Evolutionary conservation across 2,113 vertebrate genomes (phyloP), one percentile per base, ranked within the genome.

Genomic region (Ophiodon elongatus): DNA sequence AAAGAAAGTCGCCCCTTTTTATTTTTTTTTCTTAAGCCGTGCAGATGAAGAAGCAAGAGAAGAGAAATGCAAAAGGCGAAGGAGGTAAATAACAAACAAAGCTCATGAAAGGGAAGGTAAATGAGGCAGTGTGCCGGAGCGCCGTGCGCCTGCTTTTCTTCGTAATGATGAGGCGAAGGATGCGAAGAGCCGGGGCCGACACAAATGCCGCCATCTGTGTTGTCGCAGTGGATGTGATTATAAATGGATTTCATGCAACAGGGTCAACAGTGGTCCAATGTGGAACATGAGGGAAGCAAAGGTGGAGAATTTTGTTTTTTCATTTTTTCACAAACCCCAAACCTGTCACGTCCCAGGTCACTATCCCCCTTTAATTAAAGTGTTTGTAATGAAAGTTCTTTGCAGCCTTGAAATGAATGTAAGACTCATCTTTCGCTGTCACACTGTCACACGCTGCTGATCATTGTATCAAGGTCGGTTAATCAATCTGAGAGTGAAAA

Each of bases 51-150:
- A 76, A 67, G 59, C 80, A 69, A 84, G 73, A 29, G 68, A 66
- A 64, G 50, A 73, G 59, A 79, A 79, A 84, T 85, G 41, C 83
- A 84, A 83, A 54, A 17, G 21, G 47, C 13, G 21, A 56, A 47
- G 17, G 21, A 78, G 57, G 69, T 75, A 68, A 89, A 83, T 83
- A 77, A 88, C 82, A 84, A 88, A 76, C 79, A 89, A 77, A 86
- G 73, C 79, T 86, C 73, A 90, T 89, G 83, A 92, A 93, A 89
- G 67, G 65, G 82, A 93, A 87, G 73, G 50, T 67, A 87, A 92
- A 89, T 89, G 84, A 82, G 77, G 47, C 82, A 6, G 59, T 65
- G 13, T 73, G 37, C 41, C 27, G 2, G 57, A 19, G 43, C 71
- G 11, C 67, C 31, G 31, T 83, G 83, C 73, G 71, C n/a, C 54